Evolutionary conservation across 2,888 invertebrate species (phyloP), one percentile per base, ranked within the genome.

Genomic region (Melikaiella ostensackeni): DNA sequence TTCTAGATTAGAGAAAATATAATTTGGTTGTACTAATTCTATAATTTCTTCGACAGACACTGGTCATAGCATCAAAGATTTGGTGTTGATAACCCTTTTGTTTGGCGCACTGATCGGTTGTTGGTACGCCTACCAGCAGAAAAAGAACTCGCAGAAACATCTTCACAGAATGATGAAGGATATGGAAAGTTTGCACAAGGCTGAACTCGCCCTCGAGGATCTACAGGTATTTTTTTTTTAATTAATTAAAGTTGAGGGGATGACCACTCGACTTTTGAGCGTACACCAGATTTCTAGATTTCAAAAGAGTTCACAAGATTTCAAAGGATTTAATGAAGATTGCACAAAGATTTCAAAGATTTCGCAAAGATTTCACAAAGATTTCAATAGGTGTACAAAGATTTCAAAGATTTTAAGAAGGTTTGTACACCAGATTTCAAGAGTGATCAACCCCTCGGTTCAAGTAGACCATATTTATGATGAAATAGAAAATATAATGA

Each of bases 81-180:
- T 97, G 88, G 94, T 97, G 82, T 93, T 99, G 87, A 96, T 97
- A 50, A 95, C 96, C 4, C 93, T 98, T 77, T 92, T 98, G 75
- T 93, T 98, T 83, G 95, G 97, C 85, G 98, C 98, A 11, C 94
- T 97, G 76, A 95, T 96, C 77, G 98, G 97, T 75, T 96, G 96
- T 86, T 98, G 97, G 97, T 97, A 97, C 91, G 98, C 97, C 38
- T 95, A 97, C 91, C 95, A 96, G 78, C 98, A 98, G 84, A 97
- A 98, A 89, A 97, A 97, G 88, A 96, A 95, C 88, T 97, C 97
- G 55, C 96, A 97, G 86, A 93, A 94, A 81, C 97, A 99, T 90
- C 93, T 99, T 81, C 95, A 95, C 84, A 95, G 97, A 80, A 98
- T 99, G 98, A 96, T 98, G 90, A 95, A 96, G 83, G 98, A 98